These are phyloP conservation scores for Elephantulus edwardii DNA, from an alignment of 2,113 vertebrate species.

Conservation along the genomic window DNA sequence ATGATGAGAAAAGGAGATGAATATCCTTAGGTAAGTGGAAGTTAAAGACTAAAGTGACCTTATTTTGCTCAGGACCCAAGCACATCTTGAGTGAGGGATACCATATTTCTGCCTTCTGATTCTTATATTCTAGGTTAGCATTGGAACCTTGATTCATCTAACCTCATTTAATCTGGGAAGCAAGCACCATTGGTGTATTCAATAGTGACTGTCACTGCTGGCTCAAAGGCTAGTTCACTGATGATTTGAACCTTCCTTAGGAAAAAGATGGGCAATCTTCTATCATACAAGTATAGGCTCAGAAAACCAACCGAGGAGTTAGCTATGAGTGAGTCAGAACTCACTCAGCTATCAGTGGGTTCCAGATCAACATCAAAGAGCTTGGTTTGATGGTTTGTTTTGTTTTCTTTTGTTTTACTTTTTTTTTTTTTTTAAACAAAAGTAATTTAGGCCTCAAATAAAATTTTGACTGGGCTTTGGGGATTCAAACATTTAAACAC, in stretches of 20 bases:
- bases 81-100: neutral
- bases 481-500: neutral
- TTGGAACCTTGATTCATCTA: neutral
- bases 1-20: neutral
- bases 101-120: neutral
- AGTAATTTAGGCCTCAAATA: neutral
- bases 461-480: neutral
- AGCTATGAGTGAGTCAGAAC: too few species aligned
- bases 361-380: too few species aligned
- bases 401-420: too few species aligned
- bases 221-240: too few species aligned
- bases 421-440: too few species aligned
- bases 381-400: too few species aligned
- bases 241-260: too few species aligned
- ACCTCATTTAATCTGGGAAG: neutral
- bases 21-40: neutral
- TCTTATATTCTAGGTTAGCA: neutral
- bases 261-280: too few species aligned
- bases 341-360: too few species aligned
- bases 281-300: too few species aligned
- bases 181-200: neutral
- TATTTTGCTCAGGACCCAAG: neutral
- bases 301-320: too few species aligned
- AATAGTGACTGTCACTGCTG: too few species aligned
- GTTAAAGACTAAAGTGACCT: neutral